phyloP scores from a whole-genome alignment of 2,113 vertebrate species.

The Nematolebias whitei region DNA sequence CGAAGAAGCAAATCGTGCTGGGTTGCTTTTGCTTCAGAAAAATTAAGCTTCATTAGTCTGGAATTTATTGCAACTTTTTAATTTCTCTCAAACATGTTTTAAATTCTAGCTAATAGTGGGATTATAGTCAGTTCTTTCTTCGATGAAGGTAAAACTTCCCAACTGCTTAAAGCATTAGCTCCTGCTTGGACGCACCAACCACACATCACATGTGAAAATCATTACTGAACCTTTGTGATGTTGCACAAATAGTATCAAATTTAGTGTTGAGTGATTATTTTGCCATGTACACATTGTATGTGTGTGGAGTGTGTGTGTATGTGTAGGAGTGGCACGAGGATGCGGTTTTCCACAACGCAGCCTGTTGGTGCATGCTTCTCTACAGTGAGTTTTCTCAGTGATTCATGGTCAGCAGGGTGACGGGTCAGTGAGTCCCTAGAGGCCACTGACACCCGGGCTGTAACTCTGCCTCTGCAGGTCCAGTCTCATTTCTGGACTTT shows the following conservation, averaged over 20 bases:
- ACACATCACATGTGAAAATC: slow-evolving; percentile 41
- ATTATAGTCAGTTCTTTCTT: slow-evolving; percentile 29
- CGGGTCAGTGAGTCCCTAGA: slow-evolving; percentile 57
- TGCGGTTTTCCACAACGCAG: slow-evolving; percentile 11
- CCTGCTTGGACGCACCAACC: slow-evolving; percentile 16
- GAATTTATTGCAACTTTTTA: slow-evolving; percentile 6
- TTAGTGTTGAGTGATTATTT: slow-evolving; percentile 26
- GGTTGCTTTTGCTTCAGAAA: slow-evolving; percentile 13
- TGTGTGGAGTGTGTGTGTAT: neutral
- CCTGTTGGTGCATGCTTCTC: slow-evolving; percentile 54
- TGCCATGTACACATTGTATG: slow-evolving; percentile 22
- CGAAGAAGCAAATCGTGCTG: slow-evolving; percentile 17
- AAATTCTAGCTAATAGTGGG: slow-evolving; percentile 34
- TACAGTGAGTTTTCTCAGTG: slow-evolving; percentile 40
- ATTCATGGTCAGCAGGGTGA: slow-evolving; percentile 52
- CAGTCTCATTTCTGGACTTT: slow-evolving; percentile 51
- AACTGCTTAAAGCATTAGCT: slow-evolving; percentile 47
- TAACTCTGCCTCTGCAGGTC: slow-evolving; percentile 49
- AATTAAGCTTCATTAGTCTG: neutral
- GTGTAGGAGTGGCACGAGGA: slow-evolving; percentile 35
- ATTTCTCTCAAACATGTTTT: slow-evolving; percentile 31
- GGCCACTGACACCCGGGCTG: slow-evolving; percentile 45
- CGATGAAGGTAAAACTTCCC: slow-evolving; percentile 34
- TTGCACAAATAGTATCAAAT: slow-evolving; percentile 32
- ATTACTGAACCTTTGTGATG: slow-evolving; percentile 41